These are phyloP conservation scores for Nannoperca australis DNA, from an alignment of 2,797 vertebrate species.

Conservation along the genomic window DNA sequence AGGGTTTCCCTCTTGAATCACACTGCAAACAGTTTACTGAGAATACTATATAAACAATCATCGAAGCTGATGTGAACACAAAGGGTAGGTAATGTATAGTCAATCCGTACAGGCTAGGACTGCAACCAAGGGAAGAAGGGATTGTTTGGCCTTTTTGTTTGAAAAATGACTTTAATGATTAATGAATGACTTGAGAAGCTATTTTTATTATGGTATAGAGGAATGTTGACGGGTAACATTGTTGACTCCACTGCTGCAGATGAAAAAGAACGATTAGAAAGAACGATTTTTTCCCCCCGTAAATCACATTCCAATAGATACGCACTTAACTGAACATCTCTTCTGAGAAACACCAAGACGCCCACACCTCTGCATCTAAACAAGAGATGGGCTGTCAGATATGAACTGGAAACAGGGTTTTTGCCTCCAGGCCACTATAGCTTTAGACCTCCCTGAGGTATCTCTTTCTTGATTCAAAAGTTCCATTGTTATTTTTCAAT, in stretches of 20 bases:
- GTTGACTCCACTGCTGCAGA: neutral
- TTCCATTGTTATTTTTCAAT: neutral
- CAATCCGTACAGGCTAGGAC: neutral
- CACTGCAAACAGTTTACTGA: neutral
- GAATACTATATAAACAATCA: neutral
- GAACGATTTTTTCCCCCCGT: too few relatives aligned
- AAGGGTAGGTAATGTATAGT: neutral
- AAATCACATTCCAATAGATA: neutral
- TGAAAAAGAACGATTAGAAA: neutral
- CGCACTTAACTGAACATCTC: neutral
- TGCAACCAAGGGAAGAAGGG: neutral
- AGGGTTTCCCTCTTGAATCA: neutral
- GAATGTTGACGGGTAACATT: slow-evolving; percentile 10
- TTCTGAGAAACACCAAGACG: neutral
- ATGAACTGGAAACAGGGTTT: neutral
- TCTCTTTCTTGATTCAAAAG: neutral
- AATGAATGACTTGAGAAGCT: neutral
- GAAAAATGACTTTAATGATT: neutral
- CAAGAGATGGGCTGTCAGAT: neutral
- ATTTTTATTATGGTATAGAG: neutral
- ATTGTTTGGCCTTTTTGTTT: neutral
- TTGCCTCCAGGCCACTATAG: neutral
- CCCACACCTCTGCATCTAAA: neutral
- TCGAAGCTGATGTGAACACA: neutral
- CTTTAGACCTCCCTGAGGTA: neutral